Evolutionary conservation across 2,113 vertebrate species (phyloP), one percentile per base, ranked within the genome.

Genomic region (Ciconia stormi): DNA sequence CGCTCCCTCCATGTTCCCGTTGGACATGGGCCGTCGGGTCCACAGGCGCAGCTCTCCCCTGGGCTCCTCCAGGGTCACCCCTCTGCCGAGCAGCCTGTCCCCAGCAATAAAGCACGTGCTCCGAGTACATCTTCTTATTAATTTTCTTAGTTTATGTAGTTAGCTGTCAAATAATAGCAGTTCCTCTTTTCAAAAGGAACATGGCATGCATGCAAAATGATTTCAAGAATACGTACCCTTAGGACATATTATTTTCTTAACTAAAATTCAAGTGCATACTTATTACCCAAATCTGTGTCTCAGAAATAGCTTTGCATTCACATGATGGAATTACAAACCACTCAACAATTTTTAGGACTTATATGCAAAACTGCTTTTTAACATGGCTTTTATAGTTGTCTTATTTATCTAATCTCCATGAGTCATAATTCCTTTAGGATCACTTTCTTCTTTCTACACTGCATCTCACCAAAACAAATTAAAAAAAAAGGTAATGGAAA

Each of bases 391-490:
- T 95, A 55, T 59, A 87, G 77, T 80, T 89, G 87, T 92, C 77
- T 89, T 79, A 89, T 82, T 95, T 92, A 94, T 96, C 95, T 89
- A 79, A 97, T 94, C 94, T 96, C 96, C 91, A 42, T 95, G 93
- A 97, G 93, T 79, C 94, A 79, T 82, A 97, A 96, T 89, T 97
- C 96, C 95, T 95, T 89, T 53, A 95, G 93, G 93, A 94, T 93
- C 36, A 1, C 73, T 97, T 91, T 95, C 70, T 77, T 82, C 74
- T 81, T 85, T 77, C 77, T 23, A 26, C 85, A 71, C 63, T 73
- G 47, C 84, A 89, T 86, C 85, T 88, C 93, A 52, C 79, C 53
- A 82, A 80, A 96, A 83, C 80, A 92, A 91, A 82, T 96, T 81
- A 18, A 66, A 77, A 88, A 83, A 50, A 74, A 59, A 47, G 30